phyloP scores from a whole-genome alignment of 2,888 invertebrate species.

The Pollenia amentaria region DNA sequence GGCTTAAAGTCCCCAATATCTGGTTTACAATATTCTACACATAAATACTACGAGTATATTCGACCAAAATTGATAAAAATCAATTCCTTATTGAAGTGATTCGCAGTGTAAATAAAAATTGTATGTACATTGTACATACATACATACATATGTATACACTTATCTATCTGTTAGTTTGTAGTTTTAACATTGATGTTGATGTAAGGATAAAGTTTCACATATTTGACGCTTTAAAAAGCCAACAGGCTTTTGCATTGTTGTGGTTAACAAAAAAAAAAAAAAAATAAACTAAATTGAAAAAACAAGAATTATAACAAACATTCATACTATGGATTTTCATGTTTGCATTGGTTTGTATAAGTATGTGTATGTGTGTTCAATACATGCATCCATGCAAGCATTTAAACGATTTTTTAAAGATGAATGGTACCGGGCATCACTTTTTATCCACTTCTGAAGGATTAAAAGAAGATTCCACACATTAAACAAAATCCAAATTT shows the following conservation, averaged over 20 bases:
- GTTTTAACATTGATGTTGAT: constrained; percentile 50
- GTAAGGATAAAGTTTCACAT: constrained; percentile 64
- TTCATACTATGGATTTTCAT: not conserved
- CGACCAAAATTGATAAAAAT: too few species aligned
- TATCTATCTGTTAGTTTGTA: constrained; percentile 8
- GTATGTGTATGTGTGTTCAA: not conserved
- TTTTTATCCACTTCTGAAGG: too few species aligned
- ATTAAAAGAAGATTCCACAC: too few species aligned
- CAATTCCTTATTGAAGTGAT: too few species aligned
- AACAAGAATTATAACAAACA: constrained; percentile 8
- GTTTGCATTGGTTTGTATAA: not conserved
- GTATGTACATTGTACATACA: not conserved
- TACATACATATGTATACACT: not conserved
- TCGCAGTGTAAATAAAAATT: not conserved
- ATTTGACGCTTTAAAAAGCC: constrained; percentile 73
- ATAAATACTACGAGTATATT: too few species aligned
- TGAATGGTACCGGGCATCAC: too few species aligned
- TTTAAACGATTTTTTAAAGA: not conserved
- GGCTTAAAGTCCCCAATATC: too few species aligned
- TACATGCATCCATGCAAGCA: not conserved
- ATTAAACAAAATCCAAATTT: too few species aligned
- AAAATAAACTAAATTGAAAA: constrained; percentile 15
- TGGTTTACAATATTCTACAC: too few species aligned
- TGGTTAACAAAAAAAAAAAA: constrained; percentile 50
- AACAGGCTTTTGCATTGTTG: constrained; percentile 68